Evolutionary conservation across 2,888 invertebrate species (phyloP).

Genomic region (Zele albiditarsus): DNA sequence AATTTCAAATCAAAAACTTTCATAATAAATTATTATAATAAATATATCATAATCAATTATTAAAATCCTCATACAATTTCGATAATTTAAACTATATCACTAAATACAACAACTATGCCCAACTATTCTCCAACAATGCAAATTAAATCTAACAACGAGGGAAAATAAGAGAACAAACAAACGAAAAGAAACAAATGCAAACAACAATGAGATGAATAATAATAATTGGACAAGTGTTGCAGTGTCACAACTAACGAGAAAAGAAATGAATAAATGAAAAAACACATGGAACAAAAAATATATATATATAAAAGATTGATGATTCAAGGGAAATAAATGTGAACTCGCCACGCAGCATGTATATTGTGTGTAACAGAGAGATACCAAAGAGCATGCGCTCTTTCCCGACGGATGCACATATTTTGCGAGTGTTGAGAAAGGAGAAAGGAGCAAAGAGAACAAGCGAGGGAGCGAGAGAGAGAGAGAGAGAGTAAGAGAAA

Average conservation of each 20-base stretch:
- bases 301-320: background rate
- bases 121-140: no score
- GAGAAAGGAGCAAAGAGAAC: constrained; percentile 28
- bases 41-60: no score
- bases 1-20: no score
- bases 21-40: no score
- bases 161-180: no score
- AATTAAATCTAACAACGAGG: no score
- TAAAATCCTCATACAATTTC: no score
- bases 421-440: constrained; percentile 11
- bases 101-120: no score
- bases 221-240: background rate
- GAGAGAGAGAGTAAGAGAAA: constrained; percentile 36
- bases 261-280: background rate
- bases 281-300: background rate
- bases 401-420: constrained; percentile 32
- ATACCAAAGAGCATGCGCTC: constrained; percentile 26
- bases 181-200: no score
- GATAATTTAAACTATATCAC: no score
- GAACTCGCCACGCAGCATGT: background rate
- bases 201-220: background rate
- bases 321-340: constrained; percentile 4
- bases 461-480: constrained; percentile 30
- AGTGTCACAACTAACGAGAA: background rate
- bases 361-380: constrained; percentile 24